Percentiles rank a stretch among this genome's conserved stretches.
Conservation (phyloP, 2,113 vertebrate genomes). For the Micronisus gabar region DNA sequence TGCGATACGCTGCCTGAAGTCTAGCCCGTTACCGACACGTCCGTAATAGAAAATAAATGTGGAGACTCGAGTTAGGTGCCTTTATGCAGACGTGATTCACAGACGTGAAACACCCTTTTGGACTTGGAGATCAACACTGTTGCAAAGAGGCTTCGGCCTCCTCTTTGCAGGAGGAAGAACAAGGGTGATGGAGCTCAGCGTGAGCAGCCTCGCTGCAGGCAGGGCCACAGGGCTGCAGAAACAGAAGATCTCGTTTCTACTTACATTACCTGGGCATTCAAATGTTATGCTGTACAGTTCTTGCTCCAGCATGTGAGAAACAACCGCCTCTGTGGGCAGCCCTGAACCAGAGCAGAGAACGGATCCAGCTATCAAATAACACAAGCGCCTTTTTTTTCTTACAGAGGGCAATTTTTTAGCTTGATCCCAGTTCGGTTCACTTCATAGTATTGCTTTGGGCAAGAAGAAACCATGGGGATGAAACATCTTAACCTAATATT, state of each 20-base stretch:
- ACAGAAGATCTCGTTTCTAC: neutral
- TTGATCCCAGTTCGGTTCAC: neutral
- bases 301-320: neutral
- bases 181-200: neutral
- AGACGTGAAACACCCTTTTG: neutral
- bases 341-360: neutral
- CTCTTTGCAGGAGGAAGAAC: neutral
- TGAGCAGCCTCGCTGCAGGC: accelerated
- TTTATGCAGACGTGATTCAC: neutral
- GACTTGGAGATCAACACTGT: accelerated
- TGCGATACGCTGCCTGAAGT: accelerated
- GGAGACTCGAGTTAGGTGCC: accelerated
- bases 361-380: neutral
- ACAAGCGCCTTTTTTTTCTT: accelerated
- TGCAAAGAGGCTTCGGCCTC: neutral
- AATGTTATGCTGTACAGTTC: neutral
- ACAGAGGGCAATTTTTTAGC: neutral
- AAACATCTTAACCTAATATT: neutral
- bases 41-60: neutral
- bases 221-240: neutral
- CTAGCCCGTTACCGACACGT: too few species aligned
- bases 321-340: neutral
- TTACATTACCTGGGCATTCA: neutral
- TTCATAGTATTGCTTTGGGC: neutral
- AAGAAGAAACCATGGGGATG: neutral